A percentile compares a stretch with the other conserved stretches of the same genome.
phyloP scores from a whole-genome alignment of 2,888 invertebrate species.

The Amaurobius ferox region DNA sequence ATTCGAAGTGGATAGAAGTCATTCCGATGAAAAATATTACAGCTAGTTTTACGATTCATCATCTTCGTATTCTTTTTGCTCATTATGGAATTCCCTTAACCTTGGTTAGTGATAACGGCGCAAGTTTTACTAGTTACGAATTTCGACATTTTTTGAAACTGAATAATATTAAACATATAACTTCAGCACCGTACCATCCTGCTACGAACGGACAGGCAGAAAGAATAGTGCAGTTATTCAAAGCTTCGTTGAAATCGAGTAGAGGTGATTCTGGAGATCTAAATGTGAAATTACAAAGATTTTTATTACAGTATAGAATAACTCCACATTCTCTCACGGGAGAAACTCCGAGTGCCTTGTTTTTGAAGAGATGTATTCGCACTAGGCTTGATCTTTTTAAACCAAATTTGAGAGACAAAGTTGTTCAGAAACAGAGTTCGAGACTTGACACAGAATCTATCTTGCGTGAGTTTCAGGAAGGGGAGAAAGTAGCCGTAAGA shows the following conservation, averaged over 20 bases:
- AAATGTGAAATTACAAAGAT: constrained; percentile 49
- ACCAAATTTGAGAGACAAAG: constrained; percentile 45
- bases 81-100: constrained; percentile 42
- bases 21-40: no score
- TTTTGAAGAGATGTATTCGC: constrained; percentile 37
- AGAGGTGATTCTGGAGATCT: constrained; percentile 45
- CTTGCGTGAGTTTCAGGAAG: constrained; percentile 54
- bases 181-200: constrained; percentile 41
- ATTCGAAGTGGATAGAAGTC: no score
- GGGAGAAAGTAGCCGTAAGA: constrained; percentile 48
- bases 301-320: constrained; percentile 52
- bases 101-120: constrained; percentile 42
- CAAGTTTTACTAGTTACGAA: constrained; percentile 49
- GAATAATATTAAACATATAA: constrained; percentile 42
- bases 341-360: constrained; percentile 46
- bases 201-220: constrained; percentile 44
- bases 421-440: constrained; percentile 46
- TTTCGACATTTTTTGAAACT: constrained; percentile 45
- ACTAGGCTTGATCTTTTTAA: constrained; percentile 40
- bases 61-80: constrained; percentile 33
- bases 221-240: constrained; percentile 40
- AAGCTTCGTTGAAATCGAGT: constrained; percentile 42
- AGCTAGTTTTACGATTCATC: no score
- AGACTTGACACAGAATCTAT: constrained; percentile 46
- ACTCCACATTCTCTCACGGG: constrained; percentile 44